Evolutionary conservation across 2,888 invertebrate species (phyloP).

Genomic region (Pseudococcus viburni): DNA sequence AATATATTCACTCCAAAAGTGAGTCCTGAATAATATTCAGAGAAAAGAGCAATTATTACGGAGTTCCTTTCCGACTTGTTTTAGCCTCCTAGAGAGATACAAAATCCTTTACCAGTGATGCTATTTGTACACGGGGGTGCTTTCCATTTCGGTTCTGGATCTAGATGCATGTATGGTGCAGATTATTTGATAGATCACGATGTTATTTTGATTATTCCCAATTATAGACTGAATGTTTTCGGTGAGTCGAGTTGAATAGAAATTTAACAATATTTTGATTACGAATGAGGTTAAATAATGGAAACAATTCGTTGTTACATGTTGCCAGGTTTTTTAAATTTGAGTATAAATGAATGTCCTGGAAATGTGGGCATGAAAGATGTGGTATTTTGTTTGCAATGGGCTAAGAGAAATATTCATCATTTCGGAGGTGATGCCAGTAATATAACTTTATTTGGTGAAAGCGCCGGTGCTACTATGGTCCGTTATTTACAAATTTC

Average conservation of each 20-base stretch:
- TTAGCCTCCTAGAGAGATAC: too few species aligned
- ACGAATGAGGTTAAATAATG: neutral
- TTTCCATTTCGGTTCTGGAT: too few species aligned
- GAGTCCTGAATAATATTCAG: neutral
- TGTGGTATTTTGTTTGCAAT: constrained; percentile 71
- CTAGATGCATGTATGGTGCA: neutral
- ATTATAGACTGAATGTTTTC: neutral
- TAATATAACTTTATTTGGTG: constrained; percentile 93
- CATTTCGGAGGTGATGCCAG: constrained; percentile 93
- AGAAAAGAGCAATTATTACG: too few species aligned
- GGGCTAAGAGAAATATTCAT: constrained; percentile 92
- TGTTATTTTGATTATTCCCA: neutral
- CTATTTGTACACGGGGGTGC: too few species aligned
- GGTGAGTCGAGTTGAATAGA: neutral
- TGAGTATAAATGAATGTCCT: neutral
- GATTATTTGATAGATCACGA: neutral
- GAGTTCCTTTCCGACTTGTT: too few species aligned
- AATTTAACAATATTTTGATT: too few species aligned
- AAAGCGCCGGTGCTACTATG: constrained; percentile 94
- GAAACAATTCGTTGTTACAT: neutral
- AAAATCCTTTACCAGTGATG: too few species aligned
- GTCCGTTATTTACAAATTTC: constrained; percentile 71
- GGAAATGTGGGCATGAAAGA: neutral
- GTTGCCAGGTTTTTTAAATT: neutral
- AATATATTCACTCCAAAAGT: neutral